These are phyloP conservation scores for Flexamia atlantica DNA, from an alignment of 2,888 invertebrate species.

Conservation along the genomic window DNA sequence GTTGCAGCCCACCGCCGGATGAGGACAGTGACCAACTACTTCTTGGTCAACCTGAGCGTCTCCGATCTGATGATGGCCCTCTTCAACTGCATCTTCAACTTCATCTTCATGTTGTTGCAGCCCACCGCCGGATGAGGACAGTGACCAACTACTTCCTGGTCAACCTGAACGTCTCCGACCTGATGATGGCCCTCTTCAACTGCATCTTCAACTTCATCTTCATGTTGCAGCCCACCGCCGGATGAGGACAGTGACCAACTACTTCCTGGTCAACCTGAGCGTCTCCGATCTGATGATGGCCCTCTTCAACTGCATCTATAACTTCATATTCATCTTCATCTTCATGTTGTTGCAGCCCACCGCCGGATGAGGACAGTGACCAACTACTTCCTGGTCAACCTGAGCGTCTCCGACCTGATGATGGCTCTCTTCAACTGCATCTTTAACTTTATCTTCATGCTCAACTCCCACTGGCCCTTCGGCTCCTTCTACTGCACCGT, in stretches of 20 bases:
- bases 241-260: constrained; percentile 75
- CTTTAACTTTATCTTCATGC: constrained; percentile 78
- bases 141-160: constrained; percentile 79
- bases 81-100: no score
- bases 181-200: constrained; percentile 77
- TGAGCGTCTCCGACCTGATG: constrained; percentile 77
- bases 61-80: no score
- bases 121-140: no score
- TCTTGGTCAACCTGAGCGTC: no score
- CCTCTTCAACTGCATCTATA: constrained; percentile 77
- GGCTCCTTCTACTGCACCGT: constrained; percentile 77
- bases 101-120: no score
- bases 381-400: constrained; percentile 78
- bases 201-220: constrained; percentile 78
- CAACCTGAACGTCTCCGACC: constrained; percentile 77
- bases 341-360: constrained; percentile 68
- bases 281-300: constrained; percentile 77
- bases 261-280: constrained; percentile 78
- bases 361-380: constrained; percentile 72
- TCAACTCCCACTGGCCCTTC: constrained; percentile 79
- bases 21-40: no score
- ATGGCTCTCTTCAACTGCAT: constrained; percentile 78
- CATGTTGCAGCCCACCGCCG: constrained; percentile 70
- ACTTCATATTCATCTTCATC: constrained; percentile 78
- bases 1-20: no score